A percentile compares a stretch with the other conserved stretches of the same genome.
Evolutionary conservation across 2,113 vertebrate species (phyloP).

Genomic region (Seriola dumerili): DNA sequence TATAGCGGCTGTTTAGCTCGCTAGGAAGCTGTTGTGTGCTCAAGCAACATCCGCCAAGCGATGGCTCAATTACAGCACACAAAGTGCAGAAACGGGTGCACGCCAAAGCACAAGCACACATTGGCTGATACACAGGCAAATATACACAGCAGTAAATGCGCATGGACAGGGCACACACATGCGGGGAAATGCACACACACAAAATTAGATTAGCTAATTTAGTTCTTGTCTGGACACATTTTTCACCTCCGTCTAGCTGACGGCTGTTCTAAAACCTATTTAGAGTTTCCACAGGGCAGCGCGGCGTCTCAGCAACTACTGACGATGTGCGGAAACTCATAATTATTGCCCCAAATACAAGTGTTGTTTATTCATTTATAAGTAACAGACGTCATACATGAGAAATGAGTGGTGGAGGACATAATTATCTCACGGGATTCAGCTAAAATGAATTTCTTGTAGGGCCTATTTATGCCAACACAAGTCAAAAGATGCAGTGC

Average conservation of each 20-base stretch:
- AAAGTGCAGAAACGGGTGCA: conserved; percentile 44
- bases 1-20: conserved; percentile 75
- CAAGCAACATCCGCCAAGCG: conserved; percentile 64
- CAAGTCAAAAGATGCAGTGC: conserved; percentile 5
- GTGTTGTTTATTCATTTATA: conserved; percentile 66
- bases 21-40: conserved; percentile 68
- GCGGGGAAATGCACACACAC: conserved; percentile 37
- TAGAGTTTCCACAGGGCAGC: conserved; percentile 70
- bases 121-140: conserved; percentile 37
- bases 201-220: conserved; percentile 80
- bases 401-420: conserved; percentile 45
- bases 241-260: conserved; percentile 67
- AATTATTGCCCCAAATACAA: conserved; percentile 69
- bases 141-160: conserved; percentile 30
- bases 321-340: conserved; percentile 63
- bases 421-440: conserved; percentile 57
- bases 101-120: conserved; percentile 9
- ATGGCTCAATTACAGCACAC: conserved; percentile 80
- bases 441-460: conserved; percentile 23
- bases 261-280: conserved; percentile 74
- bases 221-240: conserved; percentile 81
- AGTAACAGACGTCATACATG: conserved; percentile 56
- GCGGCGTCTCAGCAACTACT: conserved; percentile 41
- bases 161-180: conserved; percentile 39
- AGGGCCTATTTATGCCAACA: conserved; percentile 21